Conservation (phyloP, 2,113 vertebrate species). For the Rallus limicola region DNA sequence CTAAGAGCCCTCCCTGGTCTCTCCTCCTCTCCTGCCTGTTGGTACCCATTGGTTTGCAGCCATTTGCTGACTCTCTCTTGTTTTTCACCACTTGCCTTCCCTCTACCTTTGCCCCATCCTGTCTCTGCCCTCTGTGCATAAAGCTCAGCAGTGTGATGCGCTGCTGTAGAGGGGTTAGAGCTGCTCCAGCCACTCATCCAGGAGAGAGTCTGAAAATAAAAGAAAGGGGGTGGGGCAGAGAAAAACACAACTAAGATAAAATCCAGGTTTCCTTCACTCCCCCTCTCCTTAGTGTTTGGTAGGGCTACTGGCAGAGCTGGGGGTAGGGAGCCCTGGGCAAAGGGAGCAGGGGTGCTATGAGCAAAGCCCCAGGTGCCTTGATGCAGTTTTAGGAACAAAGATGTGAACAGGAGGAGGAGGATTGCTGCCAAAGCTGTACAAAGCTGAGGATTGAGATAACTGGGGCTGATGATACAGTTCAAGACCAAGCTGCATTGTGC, state of each 20-base stretch:
- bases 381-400: not conserved
- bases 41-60: not conserved
- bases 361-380: not conserved
- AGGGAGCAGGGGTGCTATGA: not conserved
- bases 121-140: not conserved
- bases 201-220: not conserved
- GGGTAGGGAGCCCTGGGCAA: not conserved
- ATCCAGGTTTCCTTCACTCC: not conserved
- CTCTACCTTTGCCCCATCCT: not conserved
- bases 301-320: not conserved
- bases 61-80: not conserved
- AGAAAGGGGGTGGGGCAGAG: not conserved
- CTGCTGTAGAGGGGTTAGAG: not conserved
- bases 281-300: not conserved
- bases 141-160: not conserved
- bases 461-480: not conserved
- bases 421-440: not conserved
- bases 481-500: not conserved
- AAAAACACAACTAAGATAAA: not conserved
- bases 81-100: not conserved
- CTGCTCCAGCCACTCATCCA: not conserved
- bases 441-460: conserved; percentile 13
- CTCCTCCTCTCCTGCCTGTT: not conserved
- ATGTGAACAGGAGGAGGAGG: not conserved
- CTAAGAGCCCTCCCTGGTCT: not conserved